phyloP scores from a whole-genome alignment of 1,140 invertebrate genomes.

The Artemia franciscana region DNA sequence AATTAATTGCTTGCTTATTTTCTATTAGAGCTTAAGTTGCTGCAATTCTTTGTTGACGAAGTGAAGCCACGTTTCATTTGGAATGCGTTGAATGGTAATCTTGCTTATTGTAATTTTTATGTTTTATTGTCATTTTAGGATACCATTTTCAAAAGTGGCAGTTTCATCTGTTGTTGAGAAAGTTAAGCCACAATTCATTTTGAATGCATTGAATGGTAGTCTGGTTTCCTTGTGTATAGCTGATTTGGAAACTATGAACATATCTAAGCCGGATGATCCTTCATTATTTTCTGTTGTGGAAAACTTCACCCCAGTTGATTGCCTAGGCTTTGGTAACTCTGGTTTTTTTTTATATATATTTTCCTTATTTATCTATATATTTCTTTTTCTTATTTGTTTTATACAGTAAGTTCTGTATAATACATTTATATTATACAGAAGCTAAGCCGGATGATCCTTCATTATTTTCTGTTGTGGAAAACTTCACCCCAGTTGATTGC shows the following conservation, averaged over 20 bases:
- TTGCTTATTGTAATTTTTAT: not conserved
- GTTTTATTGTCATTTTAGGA: constrained; percentile 10
- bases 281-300: not conserved
- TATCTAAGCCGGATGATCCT: not conserved
- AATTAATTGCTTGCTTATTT: too few species aligned
- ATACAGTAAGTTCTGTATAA: too few species aligned
- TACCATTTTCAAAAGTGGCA: constrained; percentile 16
- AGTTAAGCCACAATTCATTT: constrained; percentile 13
- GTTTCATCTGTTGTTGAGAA: constrained; percentile 15
- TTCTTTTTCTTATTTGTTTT: too few species aligned
- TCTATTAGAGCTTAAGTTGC: too few species aligned
- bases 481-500: not conserved
- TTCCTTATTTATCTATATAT: too few species aligned
- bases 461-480: not conserved
- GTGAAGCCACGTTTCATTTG: too few species aligned
- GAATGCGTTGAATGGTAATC: too few species aligned
- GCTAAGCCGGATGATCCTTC: not conserved
- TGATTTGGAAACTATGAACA: constrained; percentile 6
- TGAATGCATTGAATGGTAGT: constrained; percentile 18
- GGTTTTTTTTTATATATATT: too few species aligned
- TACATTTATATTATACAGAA: too few species aligned
- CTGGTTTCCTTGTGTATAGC: constrained; percentile 19
- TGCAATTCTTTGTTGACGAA: too few species aligned
- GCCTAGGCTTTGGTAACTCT: not conserved
- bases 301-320: not conserved